These are phyloP conservation scores for Periophthalmus magnuspinnatus DNA, from an alignment of 2,797 vertebrate genomes.

Conservation along the genomic window DNA sequence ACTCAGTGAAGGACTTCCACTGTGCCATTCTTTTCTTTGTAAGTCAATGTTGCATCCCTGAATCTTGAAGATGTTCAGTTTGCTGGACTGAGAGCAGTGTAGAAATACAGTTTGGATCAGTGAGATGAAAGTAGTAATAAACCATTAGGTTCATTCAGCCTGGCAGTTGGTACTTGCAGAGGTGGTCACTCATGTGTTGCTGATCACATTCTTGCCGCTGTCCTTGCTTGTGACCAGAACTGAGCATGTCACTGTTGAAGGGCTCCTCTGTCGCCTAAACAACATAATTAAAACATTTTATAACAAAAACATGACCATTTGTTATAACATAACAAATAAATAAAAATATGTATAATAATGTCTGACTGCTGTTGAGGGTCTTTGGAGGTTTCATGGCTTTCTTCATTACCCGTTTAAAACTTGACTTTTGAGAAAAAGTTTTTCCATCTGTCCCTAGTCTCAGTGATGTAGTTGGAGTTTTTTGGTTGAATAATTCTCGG, in stretches of 20 bases:
- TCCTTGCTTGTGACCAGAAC: slow-evolving; percentile 21
- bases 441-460: slow-evolving; percentile 26
- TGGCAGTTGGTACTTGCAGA: slow-evolving; percentile 14
- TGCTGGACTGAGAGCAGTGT: neutral
- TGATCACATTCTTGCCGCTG: slow-evolving; percentile 33
- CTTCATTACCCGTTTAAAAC: slow-evolving; percentile 32
- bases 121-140: neutral
- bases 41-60: neutral
- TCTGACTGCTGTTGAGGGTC: too few species aligned
- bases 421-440: slow-evolving; percentile 26
- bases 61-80: neutral
- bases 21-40: too few species aligned
- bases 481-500: slow-evolving; percentile 25
- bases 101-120: neutral
- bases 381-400: slow-evolving; percentile 20
- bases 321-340: too few species aligned
- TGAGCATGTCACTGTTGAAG: slow-evolving; percentile 19
- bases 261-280: slow-evolving; percentile 28
- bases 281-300: slow-evolving; percentile 8
- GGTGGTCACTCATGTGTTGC: slow-evolving; percentile 31
- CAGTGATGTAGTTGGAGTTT: slow-evolving; percentile 33
- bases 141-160: slow-evolving; percentile 24
- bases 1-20: too few species aligned
- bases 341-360: too few species aligned
- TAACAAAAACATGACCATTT: neutral